A percentile compares a stretch with the other conserved stretches of the same genome.
phyloP scores from a whole-genome alignment of 2,888 invertebrate genomes.

The Drosophila cognata region DNA sequence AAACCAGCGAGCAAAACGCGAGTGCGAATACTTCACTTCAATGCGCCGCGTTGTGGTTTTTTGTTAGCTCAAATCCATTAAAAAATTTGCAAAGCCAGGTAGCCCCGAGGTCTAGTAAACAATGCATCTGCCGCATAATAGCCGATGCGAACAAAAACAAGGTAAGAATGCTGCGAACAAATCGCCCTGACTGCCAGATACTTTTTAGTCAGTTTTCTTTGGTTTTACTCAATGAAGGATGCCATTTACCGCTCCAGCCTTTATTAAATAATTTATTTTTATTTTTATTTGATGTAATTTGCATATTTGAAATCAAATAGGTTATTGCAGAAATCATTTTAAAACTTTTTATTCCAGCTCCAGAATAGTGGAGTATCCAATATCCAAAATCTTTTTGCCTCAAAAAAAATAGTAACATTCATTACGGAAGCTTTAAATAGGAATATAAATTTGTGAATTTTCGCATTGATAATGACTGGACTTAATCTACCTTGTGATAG shows the following conservation, averaged over 20 bases:
- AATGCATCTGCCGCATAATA: conserved; percentile 74
- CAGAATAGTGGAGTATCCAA: not conserved
- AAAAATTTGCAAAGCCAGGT: conserved; percentile 72
- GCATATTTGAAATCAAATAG: not conserved
- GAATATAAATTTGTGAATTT: not conserved
- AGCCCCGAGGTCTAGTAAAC: conserved; percentile 65
- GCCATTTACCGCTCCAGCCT: not conserved
- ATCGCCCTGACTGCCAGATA: conserved; percentile 13
- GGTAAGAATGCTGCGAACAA: conserved; percentile 18
- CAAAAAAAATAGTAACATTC: not conserved
- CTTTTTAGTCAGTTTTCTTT: not conserved
- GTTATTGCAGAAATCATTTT: not conserved
- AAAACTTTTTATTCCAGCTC: not conserved
- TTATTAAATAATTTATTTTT: not conserved
- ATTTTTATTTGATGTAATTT: not conserved
- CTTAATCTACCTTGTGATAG: no score
- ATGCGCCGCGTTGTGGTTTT: conserved; percentile 59
- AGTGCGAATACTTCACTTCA: conserved; percentile 84
- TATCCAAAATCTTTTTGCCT: not conserved
- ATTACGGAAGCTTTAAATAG: not conserved
- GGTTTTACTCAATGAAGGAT: not conserved
- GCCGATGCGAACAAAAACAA: conserved; percentile 48
- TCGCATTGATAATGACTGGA: not conserved
- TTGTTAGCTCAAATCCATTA: conserved; percentile 71
- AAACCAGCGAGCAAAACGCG: conserved; percentile 59